These are phyloP conservation scores for Philopotamus ludificatus DNA, from an alignment of 1,140 invertebrate genomes.

Conservation along the genomic window DNA sequence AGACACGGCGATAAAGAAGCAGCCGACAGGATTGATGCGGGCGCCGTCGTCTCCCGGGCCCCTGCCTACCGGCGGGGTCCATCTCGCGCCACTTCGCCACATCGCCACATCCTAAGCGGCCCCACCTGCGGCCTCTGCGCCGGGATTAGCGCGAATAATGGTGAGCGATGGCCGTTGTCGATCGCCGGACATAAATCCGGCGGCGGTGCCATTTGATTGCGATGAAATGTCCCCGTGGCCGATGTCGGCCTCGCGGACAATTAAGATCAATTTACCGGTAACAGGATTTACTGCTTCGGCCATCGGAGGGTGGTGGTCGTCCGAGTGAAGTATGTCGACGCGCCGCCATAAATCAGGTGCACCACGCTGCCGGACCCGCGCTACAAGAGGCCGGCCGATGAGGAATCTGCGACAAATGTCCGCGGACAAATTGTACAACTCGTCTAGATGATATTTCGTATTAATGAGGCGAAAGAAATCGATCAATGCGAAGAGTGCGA, in stretches of 20 bases:
- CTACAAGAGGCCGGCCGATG: background rate
- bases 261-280: slow-evolving; percentile 30
- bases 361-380: no score
- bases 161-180: background rate
- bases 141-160: background rate
- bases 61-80: slow-evolving; percentile 11
- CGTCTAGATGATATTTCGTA: no score
- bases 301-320: background rate
- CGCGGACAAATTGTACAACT: background rate
- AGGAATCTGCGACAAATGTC: background rate
- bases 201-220: slow-evolving; percentile 23
- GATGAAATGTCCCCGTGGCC: slow-evolving; percentile 17
- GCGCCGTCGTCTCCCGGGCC: no score
- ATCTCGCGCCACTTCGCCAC: slow-evolving; percentile 7
- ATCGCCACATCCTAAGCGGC: background rate
- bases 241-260: slow-evolving; percentile 21
- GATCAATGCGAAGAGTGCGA: no score
- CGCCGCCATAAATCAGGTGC: no score
- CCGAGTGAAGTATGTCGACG: background rate
- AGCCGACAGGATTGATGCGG: background rate
- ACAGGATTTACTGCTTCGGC: slow-evolving; percentile 20
- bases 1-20: slow-evolving; percentile 26
- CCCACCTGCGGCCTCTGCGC: background rate
- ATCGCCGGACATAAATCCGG: slow-evolving; percentile 12
- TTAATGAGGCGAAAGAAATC: no score